Evolutionary conservation across 2,113 vertebrate genomes (phyloP).

Genomic region (Prionailurus bengalensis): DNA sequence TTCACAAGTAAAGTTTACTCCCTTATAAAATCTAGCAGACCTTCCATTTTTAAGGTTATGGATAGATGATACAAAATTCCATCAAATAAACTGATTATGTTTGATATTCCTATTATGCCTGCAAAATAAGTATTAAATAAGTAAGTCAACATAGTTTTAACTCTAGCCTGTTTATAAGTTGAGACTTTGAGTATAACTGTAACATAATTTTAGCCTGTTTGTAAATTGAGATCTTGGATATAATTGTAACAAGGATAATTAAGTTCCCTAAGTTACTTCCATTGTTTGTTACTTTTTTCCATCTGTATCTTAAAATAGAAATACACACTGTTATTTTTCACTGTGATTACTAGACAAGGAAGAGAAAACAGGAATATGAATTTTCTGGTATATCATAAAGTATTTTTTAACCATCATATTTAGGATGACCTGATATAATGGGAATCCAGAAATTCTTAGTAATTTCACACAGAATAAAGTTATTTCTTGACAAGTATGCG

Average conservation of each 20-base stretch:
- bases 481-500: slow-evolving; percentile 14
- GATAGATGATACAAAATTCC: neutral
- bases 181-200: neutral
- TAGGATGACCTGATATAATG: neutral
- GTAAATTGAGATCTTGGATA: neutral
- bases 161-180: neutral
- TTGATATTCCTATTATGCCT: neutral
- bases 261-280: neutral
- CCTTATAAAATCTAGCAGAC: neutral
- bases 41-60: neutral
- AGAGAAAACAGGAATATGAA: slow-evolving; percentile 8
- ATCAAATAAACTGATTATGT: slow-evolving; percentile 8
- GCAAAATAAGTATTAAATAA: slow-evolving; percentile 25
- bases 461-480: neutral
- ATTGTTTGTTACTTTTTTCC: slow-evolving; percentile 10
- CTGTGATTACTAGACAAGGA: neutral
- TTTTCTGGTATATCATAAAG: neutral
- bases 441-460: slow-evolving; percentile 27
- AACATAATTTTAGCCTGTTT: neutral
- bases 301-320: slow-evolving; percentile 48
- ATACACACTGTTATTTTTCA: neutral
- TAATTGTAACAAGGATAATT: slow-evolving; percentile 36
- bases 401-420: slow-evolving; percentile 35
- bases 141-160: neutral
- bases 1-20: neutral